Evolutionary conservation across 2,888 invertebrate species (phyloP).

Genomic region (Lysandra bellargus): DNA sequence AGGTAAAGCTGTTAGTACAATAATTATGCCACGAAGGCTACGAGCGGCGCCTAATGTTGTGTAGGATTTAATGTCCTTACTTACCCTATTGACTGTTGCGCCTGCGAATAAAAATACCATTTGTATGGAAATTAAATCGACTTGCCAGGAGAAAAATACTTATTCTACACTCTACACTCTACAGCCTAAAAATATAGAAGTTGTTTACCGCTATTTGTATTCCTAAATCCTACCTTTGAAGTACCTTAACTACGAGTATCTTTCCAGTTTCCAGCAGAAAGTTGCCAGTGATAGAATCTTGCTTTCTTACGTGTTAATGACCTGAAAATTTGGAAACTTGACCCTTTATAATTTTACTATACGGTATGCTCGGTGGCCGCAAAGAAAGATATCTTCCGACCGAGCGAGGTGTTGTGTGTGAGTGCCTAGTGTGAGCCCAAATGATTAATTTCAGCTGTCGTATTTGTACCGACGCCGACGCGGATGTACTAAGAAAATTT

Average conservation of each 20-base stretch:
- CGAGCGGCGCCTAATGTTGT: conserved; percentile 1
- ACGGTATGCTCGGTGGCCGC: too few relatives aligned
- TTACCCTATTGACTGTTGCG: conserved; percentile 18
- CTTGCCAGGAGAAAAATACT: not conserved
- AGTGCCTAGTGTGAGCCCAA: too few relatives aligned
- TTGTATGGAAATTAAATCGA: conserved; percentile 19
- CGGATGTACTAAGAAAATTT: too few relatives aligned
- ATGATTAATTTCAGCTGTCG: too few relatives aligned
- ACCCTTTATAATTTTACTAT: too few relatives aligned
- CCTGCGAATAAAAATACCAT: conserved; percentile 17
- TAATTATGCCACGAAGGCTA: not conserved
- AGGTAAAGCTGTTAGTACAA: not conserved
- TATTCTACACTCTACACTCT: too few relatives aligned
- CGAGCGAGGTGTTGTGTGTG: too few relatives aligned
- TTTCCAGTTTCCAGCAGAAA: not conserved
- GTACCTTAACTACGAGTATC: not conserved
- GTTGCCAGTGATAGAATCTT: too few relatives aligned
- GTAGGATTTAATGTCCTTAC: conserved; percentile 3
- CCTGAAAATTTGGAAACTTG: too few relatives aligned
- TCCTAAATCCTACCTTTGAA: not conserved
- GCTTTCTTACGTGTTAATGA: too few relatives aligned
- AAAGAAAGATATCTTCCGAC: too few relatives aligned
- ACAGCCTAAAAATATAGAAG: not conserved
- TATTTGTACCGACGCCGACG: too few relatives aligned
- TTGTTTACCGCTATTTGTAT: not conserved